phyloP scores from a whole-genome alignment of 2,797 vertebrate species.

The Acipenser oxyrinchus region DNA sequence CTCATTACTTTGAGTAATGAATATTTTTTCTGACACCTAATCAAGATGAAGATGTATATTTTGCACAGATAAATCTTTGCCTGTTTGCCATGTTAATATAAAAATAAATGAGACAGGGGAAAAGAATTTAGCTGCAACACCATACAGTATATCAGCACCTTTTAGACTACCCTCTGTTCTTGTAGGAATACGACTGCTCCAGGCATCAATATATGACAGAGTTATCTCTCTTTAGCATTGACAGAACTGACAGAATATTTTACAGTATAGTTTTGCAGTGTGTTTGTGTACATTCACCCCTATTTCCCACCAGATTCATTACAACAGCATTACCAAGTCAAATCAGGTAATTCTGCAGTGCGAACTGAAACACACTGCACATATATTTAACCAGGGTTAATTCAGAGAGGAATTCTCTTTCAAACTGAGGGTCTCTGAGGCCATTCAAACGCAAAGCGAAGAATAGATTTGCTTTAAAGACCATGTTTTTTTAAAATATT shows the following conservation, averaged over 20 bases:
- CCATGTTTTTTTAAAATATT: conserved; percentile 24
- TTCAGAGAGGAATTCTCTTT: conserved; percentile 70
- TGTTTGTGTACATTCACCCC: conserved; percentile 54
- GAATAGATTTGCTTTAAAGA: not conserved
- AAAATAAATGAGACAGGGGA: conserved; percentile 34
- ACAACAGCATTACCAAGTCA: conserved; percentile 95
- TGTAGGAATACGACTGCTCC: conserved; percentile 38
- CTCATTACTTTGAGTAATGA: conserved; percentile 45
- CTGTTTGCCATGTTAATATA: conserved; percentile 23
- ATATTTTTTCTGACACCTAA: conserved; percentile 29
- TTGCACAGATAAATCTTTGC: conserved; percentile 30
- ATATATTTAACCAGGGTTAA: conserved; percentile 44
- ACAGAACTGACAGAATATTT: conserved; percentile 60
- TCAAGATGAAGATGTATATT: conserved; percentile 52
- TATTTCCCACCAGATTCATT: conserved; percentile 85
- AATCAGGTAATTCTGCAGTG: conserved; percentile 90
- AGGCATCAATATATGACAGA: conserved; percentile 57
- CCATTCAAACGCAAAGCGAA: conserved; percentile 40
- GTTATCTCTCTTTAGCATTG: conserved; percentile 45
- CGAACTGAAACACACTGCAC: conserved; percentile 49
- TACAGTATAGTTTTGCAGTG: conserved; percentile 54
- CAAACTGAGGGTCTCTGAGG: conserved; percentile 57
- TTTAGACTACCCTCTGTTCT: conserved; percentile 35
- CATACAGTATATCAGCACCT: conserved; percentile 33
- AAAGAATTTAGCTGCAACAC: conserved; percentile 15